These are phyloP conservation scores for Eutrigla gurnardus DNA, from an alignment of 2,797 vertebrate species.

Conservation along the genomic window DNA sequence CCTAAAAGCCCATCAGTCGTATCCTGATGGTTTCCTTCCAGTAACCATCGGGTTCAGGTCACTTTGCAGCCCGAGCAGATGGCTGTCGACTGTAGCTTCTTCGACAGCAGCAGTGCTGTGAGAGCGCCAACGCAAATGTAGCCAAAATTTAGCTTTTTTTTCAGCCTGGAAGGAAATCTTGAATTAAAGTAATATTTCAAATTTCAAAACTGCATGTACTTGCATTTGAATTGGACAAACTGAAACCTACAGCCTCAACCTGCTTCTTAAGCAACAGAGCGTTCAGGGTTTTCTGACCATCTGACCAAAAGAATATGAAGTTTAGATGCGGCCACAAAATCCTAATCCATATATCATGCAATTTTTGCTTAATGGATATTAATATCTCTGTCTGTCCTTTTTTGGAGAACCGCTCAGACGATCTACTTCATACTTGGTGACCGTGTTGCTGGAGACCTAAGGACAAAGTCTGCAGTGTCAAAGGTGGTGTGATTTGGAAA, in stretches of 20 bases:
- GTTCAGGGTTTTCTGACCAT: too few species aligned
- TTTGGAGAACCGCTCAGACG: too few species aligned
- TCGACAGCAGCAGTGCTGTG: slow-evolving; percentile 12
- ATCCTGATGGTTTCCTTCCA: not conserved
- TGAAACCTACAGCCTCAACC: not conserved
- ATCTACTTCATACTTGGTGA: too few species aligned
- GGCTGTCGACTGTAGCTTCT: slow-evolving; percentile 5
- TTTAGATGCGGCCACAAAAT: not conserved
- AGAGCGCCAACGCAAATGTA: slow-evolving; percentile 2
- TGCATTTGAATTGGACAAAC: not conserved
- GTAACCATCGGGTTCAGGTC: slow-evolving; percentile 23
- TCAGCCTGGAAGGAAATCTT: not conserved
- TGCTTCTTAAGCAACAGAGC: not conserved
- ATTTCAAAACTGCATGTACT: not conserved
- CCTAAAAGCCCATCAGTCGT: not conserved
- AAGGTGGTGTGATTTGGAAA: too few species aligned
- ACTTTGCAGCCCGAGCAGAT: slow-evolving; percentile 32
- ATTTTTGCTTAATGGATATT: too few species aligned
- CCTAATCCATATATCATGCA: too few species aligned
- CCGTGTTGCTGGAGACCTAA: too few species aligned
- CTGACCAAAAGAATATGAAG: not conserved
- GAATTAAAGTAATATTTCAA: not conserved
- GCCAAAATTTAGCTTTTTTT: slow-evolving; percentile 1
- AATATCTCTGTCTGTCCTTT: too few species aligned
- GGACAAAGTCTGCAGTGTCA: too few species aligned